Evolutionary conservation across 2,797 vertebrate genomes (phyloP), one percentile per base, ranked within the genome.

Genomic region (Acanthurus tractus): DNA sequence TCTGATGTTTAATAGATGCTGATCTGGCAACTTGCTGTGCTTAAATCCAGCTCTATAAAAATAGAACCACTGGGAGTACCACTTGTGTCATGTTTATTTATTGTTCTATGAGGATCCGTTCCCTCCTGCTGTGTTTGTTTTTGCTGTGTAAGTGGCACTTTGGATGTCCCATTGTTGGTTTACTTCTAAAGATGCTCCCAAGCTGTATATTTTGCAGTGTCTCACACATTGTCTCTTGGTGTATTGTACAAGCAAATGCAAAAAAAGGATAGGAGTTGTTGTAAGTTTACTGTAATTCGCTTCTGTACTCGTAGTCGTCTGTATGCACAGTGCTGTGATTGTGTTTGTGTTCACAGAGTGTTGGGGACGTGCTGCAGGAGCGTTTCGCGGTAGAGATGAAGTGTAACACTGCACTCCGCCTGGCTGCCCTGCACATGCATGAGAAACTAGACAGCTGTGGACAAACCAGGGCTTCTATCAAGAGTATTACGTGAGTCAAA

Each of bases 341-440:
- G 18, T 76, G 38, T 40, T 40, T 86, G 23, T 86, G 71, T 81
- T 81, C 86, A 17, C 86, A 99, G 98, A 99, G 98, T 86, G 99
- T 98, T 81, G 97, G 96, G 0, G 98, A 99, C 0, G 98, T 99
- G 77, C 96, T 99, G 68, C 97, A 96, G 91, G 98, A 99, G 58
- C 97, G 97, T 61, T 99, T 98, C 82, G 98, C 98, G 0, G 96
- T 98, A 17, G 98, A 99, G 77, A 99, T 99, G 98, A 99, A 99
- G 88, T 99, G 98, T 68, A 99, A 97, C 70, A 95, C 97, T 4
- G 98, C 98, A 0, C 93, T 99, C 36, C 96, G 97, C 4, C 95
- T 99, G 29, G 97, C 98, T 15, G 98, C 97, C 0, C 91, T 99
- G 89, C 98, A 99, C 89, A 99, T 99, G 88, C 98, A 99, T 58